Conservation (phyloP, 2,888 invertebrate species). For the Hermaeophaga mercurialis region DNA sequence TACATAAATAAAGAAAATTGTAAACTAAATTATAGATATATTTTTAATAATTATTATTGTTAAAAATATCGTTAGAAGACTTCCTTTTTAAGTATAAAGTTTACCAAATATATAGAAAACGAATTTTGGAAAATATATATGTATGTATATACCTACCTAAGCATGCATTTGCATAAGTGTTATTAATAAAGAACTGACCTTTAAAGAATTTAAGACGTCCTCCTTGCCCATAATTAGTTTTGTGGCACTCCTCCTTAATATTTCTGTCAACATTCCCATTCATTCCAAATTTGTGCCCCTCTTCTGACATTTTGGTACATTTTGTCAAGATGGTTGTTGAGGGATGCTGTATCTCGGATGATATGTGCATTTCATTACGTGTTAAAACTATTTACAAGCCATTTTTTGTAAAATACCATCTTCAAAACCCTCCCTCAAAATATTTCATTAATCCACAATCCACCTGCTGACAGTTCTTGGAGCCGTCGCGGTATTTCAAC, state of each 20-base stretch:
- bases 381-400: constrained; percentile 58
- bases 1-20: too few species aligned
- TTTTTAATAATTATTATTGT: too few species aligned
- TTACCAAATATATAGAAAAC: too few species aligned
- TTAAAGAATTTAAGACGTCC: constrained; percentile 82
- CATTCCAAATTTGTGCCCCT: constrained; percentile 75
- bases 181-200: constrained; percentile 57
- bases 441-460: constrained; percentile 48
- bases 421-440: constrained; percentile 45
- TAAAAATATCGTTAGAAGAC: too few species aligned
- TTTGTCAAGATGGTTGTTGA: constrained; percentile 71
- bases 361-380: constrained; percentile 71
- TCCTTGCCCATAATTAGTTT: constrained; percentile 62
- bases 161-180: too few species aligned
- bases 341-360: constrained; percentile 60
- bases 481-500: constrained; percentile 48
- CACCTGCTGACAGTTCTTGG: constrained; percentile 55
- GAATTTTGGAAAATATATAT: too few species aligned
- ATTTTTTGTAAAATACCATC: constrained; percentile 58
- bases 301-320: constrained; percentile 70
- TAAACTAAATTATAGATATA: too few species aligned
- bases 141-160: too few species aligned
- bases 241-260: constrained; percentile 58
- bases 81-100: too few species aligned
- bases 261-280: constrained; percentile 71